Conservation (phyloP, 2,113 vertebrate species). For the Glaucomys volans region DNA sequence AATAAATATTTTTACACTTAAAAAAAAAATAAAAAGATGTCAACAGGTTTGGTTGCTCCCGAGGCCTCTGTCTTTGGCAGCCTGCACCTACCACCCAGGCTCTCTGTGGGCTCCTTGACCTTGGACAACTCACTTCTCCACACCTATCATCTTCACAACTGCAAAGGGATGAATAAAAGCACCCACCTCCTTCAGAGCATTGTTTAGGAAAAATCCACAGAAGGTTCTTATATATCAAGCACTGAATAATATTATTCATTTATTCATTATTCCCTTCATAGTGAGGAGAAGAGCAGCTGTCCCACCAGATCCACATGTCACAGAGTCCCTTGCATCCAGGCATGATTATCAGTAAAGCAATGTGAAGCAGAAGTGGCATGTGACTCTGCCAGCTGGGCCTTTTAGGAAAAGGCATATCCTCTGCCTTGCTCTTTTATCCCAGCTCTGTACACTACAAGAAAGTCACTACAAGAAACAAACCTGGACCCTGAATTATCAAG, state of each 20-base stretch:
- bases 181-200: neutral
- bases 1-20: neutral
- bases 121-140: neutral
- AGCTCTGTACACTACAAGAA: neutral
- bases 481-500: neutral
- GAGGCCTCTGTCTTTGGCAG: neutral
- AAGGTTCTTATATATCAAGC: neutral
- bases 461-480: neutral
- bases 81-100: neutral
- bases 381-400: neutral
- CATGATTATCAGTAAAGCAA: no score
- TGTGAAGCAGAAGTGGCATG: no score
- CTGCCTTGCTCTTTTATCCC: neutral
- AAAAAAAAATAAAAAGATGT: no score
- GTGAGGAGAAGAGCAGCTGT: neutral
- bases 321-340: accelerated
- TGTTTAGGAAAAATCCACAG: neutral
- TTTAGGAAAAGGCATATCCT: neutral
- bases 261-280: neutral
- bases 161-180: neutral
- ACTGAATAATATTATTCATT: neutral
- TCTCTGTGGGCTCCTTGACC: neutral
- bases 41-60: neutral
- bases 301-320: neutral
- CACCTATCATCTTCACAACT: neutral